Conservation (phyloP, 2,888 invertebrate species). For the Leptothorax acervorum region DNA sequence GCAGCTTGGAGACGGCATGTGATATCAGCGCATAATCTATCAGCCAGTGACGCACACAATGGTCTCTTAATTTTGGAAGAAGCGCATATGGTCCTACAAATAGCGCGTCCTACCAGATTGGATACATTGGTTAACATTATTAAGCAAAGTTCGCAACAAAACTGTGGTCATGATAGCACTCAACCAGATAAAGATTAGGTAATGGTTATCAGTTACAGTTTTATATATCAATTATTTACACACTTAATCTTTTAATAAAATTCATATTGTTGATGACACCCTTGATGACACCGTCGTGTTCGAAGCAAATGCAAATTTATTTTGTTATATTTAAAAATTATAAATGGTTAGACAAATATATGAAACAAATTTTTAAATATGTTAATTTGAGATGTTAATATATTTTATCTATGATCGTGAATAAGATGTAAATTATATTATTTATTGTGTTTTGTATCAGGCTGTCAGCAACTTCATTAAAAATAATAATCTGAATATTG, state of each 20-base stretch:
- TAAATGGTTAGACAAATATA: neutral
- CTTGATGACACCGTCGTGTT: constrained; percentile 3
- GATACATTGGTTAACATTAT: constrained; percentile 79
- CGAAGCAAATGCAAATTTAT: constrained; percentile 26
- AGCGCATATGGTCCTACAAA: constrained; percentile 88
- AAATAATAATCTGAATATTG: constrained; percentile 13
- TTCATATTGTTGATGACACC: neutral
- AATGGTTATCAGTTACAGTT: neutral
- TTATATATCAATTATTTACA: neutral
- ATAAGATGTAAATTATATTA: constrained; percentile 16
- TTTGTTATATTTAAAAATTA: constrained; percentile 3
- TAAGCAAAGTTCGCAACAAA: constrained; percentile 77
- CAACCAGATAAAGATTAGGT: constrained; percentile 65
- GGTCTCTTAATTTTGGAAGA: constrained; percentile 89
- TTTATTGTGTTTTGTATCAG: constrained; percentile 6
- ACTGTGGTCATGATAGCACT: constrained; percentile 58
- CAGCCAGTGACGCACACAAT: constrained; percentile 88
- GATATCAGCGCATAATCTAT: constrained; percentile 87
- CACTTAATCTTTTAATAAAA: constrained; percentile 6
- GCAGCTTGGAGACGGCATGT: constrained; percentile 89
- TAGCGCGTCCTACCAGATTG: constrained; percentile 77
- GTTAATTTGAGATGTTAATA: neutral
- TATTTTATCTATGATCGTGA: neutral
- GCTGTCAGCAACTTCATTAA: neutral
- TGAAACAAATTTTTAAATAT: neutral